Base-by-base conservation (phyloP, 2,888 invertebrate species). In the Hydrotaea diabolus region DNA sequence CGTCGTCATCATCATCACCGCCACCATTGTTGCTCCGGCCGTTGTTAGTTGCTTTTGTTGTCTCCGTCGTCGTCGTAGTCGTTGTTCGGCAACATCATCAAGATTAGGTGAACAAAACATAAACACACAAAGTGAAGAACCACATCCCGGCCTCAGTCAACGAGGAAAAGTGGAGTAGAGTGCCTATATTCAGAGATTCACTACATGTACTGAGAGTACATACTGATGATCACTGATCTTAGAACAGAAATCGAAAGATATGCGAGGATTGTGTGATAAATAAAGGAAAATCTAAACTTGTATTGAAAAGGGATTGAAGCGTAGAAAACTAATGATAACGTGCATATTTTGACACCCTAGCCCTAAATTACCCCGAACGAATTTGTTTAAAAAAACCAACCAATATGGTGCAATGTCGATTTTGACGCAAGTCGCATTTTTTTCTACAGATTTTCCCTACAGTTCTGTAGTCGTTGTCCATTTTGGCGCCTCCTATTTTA, bases 11-110 rank as follows among this genome's bases (percentile, higher is more conserved):
- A 69, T 4, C 31, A 74, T 53, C 15, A 71, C 49, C 15, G 46
- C 55, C 64, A 21, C 39, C 31, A 23, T 43, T 69, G 62, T 62
- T 62, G 15, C 26, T 62, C 23, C 4, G 13, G 17, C 62, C 31
- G 39, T 39, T 39, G 39, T 39, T 9, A 31, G 69, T 69, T 69
- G 36, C 5, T 43, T 36, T 43, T 43, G 69, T 69, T 46, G 46
- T 59, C 59, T 49, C n/a, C 72, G 26, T 74, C 46, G 77, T 81
- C 59, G 72, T 81, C 72, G 26, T 74, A 36, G 77, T 81, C 59
- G 72, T 81, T 72, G 64, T 69, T 77, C 69, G 73, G 73, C 59
- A 82, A 82, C 82, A 77, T 55, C 82, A 85, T 85, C 85, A 85
- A 85, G 85, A 85, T 85, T 74, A 85, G 69, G 26, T 31, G 39